Evolutionary conservation across 2,113 vertebrate genomes (phyloP).

Genomic region (Damaliscus lunatus): DNA sequence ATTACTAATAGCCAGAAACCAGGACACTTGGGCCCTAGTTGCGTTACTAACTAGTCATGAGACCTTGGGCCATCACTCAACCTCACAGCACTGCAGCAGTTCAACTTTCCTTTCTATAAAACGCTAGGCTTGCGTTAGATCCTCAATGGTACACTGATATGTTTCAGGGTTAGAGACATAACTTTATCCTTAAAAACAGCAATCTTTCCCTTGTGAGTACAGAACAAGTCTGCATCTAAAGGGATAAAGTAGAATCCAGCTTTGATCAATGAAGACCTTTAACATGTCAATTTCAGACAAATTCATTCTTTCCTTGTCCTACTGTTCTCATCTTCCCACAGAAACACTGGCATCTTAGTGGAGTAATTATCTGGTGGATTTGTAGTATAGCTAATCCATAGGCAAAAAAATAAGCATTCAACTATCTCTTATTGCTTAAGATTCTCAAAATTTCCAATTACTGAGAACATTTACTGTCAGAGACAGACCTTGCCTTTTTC

Average conservation of each 20-base stretch:
- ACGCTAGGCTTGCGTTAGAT: neutral
- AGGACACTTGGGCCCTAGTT: neutral
- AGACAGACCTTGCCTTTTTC: neutral
- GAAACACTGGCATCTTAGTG: neutral
- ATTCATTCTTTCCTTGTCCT: neutral
- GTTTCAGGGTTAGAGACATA: neutral
- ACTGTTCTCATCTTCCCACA: neutral
- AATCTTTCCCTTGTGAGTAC: neutral
- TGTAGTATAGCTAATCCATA: neutral
- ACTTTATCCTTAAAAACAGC: neutral
- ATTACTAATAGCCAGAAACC: neutral
- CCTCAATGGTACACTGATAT: neutral
- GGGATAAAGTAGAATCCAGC: neutral
- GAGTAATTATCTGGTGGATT: neutral
- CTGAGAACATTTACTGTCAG: neutral
- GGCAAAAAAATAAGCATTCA: neutral
- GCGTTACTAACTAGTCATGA: neutral
- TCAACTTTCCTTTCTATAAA: neutral
- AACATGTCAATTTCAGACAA: neutral
- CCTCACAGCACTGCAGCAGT: neutral
- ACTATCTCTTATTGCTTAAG: neutral
- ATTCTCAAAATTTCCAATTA: slow-evolving; percentile 16
- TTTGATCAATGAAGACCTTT: neutral
- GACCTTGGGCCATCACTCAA: neutral
- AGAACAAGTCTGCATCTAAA: neutral